A percentile compares a stretch with the other conserved stretches of the same genome.
These are phyloP conservation scores for Chaetorhynchus papuensis DNA, from an alignment of 2,113 vertebrate species.

Conservation along the genomic window DNA sequence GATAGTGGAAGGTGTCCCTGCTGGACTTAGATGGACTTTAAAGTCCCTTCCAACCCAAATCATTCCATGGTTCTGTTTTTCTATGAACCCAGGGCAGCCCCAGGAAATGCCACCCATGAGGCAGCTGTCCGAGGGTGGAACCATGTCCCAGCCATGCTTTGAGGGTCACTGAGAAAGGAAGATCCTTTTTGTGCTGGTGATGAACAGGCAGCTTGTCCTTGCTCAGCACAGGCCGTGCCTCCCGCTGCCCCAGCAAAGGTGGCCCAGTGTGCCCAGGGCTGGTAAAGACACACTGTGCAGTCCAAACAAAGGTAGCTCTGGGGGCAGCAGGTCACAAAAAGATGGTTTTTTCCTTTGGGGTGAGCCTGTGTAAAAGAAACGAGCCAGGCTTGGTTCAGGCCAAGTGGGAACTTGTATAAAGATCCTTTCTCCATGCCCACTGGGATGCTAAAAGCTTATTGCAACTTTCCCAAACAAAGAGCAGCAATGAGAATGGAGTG, in stretches of 20 bases:
- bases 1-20: neutral
- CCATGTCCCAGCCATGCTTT: neutral
- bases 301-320: neutral
- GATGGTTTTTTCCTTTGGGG: fast-evolving
- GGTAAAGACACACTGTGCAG: neutral
- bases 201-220: neutral
- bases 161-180: neutral
- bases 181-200: neutral
- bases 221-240: neutral
- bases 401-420: neutral
- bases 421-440: constrained; percentile 19
- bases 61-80: neutral
- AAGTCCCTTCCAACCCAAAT: neutral
- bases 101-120: neutral
- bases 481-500: neutral
- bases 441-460: neutral
- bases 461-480: neutral
- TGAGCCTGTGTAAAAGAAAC: neutral
- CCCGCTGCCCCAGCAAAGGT: neutral
- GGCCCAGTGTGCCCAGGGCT: neutral
- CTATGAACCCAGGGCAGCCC: neutral
- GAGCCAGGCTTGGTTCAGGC: neutral
- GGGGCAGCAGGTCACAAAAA: neutral
- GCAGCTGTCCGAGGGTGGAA: neutral
- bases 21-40: neutral